These are phyloP conservation scores for Yponomeuta plumbellus DNA, from an alignment of 2,888 invertebrate genomes.

Conservation along the genomic window DNA sequence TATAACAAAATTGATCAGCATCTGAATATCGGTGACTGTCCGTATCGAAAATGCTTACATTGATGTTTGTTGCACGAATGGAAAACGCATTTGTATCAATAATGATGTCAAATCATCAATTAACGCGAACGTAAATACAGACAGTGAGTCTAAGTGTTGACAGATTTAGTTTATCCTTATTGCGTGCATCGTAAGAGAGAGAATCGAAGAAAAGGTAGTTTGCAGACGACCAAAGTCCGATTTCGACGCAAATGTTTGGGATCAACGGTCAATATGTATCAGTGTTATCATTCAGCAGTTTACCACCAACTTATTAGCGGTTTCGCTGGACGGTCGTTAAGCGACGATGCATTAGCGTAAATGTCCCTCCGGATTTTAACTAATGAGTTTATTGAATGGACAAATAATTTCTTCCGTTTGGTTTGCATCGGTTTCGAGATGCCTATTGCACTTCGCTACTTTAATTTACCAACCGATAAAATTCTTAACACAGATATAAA, in stretches of 20 bases:
- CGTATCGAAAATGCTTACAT: not conserved
- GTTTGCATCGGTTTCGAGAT: too few relatives aligned
- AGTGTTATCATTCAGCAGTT: not conserved
- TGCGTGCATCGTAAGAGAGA: not conserved
- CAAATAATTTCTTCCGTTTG: not conserved
- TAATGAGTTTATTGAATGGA: not conserved
- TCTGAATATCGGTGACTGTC: not conserved
- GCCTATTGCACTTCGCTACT: too few relatives aligned
- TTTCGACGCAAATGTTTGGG: not conserved
- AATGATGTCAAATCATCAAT: not conserved
- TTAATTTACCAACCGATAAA: too few relatives aligned
- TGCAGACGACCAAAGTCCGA: not conserved
- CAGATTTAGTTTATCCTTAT: not conserved
- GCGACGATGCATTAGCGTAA: not conserved
- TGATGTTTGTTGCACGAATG: not conserved
- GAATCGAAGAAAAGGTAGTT: not conserved
- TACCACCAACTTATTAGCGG: not conserved
- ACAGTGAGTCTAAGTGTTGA: not conserved
- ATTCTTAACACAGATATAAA: too few relatives aligned
- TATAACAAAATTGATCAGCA: not conserved
- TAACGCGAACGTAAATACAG: not conserved
- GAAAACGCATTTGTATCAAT: not conserved
- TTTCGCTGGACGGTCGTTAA: not conserved
- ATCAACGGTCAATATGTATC: not conserved
- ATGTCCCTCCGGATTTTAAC: not conserved